Evolutionary conservation across 2,797 vertebrate genomes (phyloP), one percentile per base, ranked within the genome.

Genomic region (Alfaro cultratus): DNA sequence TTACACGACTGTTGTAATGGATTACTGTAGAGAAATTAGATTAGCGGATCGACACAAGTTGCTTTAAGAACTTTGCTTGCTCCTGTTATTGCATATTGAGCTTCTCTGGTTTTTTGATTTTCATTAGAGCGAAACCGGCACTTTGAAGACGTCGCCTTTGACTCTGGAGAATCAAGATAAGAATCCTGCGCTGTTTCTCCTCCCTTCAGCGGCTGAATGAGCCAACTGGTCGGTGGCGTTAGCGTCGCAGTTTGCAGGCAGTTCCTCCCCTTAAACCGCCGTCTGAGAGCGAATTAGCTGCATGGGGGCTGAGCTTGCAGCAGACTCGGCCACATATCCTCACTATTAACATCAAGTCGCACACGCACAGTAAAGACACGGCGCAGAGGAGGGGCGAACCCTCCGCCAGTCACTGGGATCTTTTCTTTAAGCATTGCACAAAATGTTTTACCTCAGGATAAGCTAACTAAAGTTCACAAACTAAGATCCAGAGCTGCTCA

Each of bases 361-460:
- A 64, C 75, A 49, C 62, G 18, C 62, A 67, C 34, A 16, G 64
- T 26, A 36, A 68, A n/a, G 75, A 86, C 83, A 77, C 81, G 83
- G 85, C 88, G 79, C 74, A 34, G 64, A 79, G 73, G 83, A 26
- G 76, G 83, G 77, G 34, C 62, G 46, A 79, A 53, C 84, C 82
- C 75, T 77, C 84, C 51, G 43, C 57, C 0, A 77, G 79, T 89
- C 79, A 83, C 84, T 60, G 73, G 36, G 76, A 75, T 85, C 53
- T 85, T 83, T 89, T 83, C 86, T 82, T 90, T 75, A 90, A 87
- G 80, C 90, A 86, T 91, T 86, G 90, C 93, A 94, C 92, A 93
- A 91, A 81, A 86, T 91, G 82, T 91, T 92, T 93, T 86, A 93
- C 92, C 93, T 94, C 93, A 94, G 94, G 94, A 94, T 87, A 84